Evolutionary conservation across 1,140 invertebrate species (phyloP), one percentile per base, ranked within the genome.

Genomic region (Orchestia grillus): DNA sequence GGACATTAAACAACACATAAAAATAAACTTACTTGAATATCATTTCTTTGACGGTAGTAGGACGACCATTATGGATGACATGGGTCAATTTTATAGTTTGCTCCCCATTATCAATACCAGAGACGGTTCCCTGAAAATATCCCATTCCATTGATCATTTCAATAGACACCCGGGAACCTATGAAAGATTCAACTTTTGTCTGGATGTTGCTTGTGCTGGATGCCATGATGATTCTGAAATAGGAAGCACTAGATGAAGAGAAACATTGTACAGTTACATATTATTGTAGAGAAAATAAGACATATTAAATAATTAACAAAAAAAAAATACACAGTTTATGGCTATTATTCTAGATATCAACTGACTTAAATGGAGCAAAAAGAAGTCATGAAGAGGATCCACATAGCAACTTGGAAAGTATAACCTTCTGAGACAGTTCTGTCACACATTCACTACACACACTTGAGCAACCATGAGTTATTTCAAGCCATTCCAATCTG

Each of bases 131-230:
- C 44, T 94, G 92, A n/a, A 94, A 94, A 44, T 94, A 94, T 6
- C 92, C 92, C 92, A 94, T 94, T 0, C 92, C 92, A 94, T 94
- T 94, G 11, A 94, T 94, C 92, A 94, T 94, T 45, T 94, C 92
- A 94, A 94, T 94, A 15, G 92, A 94, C 92, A 94, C 92, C 41
- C 92, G 6, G 0, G 44, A 44, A 15, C 92, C 92, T 8, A 94
- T 44, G 40, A 94, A 94, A 45, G 92, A 94, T 15, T 44, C 92
- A 47, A 44, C 92, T 23, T 1, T 44, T 47, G 41, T 47, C n/a
- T 94, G 41, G 41, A 16, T 47, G 44, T 94, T 40, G 6, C 3
- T 47, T 8, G 40, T n/a, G 44, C n/a, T 40, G 40, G 92, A 44
- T 19, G 92, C 92, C 92, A 94, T 94, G 88, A 42, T 90, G 88